phyloP scores from a whole-genome alignment of 2,113 vertebrate species.

The Ciconia maguari region DNA sequence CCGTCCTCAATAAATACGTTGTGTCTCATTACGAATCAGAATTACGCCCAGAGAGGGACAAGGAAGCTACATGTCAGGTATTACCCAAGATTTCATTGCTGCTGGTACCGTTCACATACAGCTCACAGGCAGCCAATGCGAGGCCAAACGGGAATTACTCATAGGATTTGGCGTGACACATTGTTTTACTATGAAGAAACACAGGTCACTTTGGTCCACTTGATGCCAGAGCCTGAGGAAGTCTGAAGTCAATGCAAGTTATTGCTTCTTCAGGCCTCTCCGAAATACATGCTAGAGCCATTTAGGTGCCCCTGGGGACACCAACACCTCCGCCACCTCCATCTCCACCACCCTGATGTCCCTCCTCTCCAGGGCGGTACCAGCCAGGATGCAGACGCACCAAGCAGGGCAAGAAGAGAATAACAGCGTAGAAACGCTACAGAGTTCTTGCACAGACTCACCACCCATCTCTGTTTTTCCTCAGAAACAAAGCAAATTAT shows the following conservation, averaged over 20 bases:
- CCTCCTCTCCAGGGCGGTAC: neutral
- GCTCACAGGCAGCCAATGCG: accelerated
- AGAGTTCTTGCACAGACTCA: neutral
- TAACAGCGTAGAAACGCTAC: neutral
- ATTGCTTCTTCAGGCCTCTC: neutral
- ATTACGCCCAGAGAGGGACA: neutral
- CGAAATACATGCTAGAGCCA: neutral
- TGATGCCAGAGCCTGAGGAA: neutral
- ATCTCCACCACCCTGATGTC: neutral
- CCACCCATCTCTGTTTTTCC: neutral
- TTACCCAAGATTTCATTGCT: neutral
- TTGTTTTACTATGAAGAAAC: neutral
- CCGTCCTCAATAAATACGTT: accelerated
- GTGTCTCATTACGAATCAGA: neutral
- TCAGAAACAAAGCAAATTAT: neutral
- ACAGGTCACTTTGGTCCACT: neutral
- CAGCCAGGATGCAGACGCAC: neutral
- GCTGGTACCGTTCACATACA: neutral
- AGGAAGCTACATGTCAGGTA: neutral
- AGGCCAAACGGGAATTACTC: neutral
- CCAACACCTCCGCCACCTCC: accelerated
- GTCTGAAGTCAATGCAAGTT: neutral
- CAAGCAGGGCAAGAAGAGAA: neutral
- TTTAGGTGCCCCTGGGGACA: neutral
- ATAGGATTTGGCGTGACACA: neutral